Percentiles rank a stretch among this genome's conserved stretches.
Evolutionary conservation across 2,888 invertebrate genomes (phyloP).

Genomic region (Dryococelus australis): DNA sequence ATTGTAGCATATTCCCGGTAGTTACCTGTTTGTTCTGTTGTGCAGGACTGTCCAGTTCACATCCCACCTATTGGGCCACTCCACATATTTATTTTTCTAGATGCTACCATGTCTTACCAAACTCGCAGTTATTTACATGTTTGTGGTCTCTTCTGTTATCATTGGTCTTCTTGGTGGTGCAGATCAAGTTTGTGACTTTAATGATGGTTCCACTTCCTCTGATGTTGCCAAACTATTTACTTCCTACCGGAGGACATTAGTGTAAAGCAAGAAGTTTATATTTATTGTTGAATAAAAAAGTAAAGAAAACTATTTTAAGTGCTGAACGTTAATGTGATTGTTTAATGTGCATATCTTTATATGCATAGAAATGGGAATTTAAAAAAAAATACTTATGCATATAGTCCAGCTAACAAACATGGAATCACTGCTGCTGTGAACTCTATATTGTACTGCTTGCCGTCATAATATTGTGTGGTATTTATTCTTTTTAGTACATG

Average conservation of each 20-base stretch:
- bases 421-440: not conserved
- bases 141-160: constrained; percentile 10
- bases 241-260: constrained; percentile 3
- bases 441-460: not conserved
- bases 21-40: not conserved
- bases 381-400: not conserved
- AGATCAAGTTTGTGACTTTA: constrained; percentile 1
- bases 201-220: not conserved
- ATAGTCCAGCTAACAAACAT: not conserved
- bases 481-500: not conserved
- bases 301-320: constrained; percentile 16
- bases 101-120: constrained; percentile 1
- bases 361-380: not conserved
- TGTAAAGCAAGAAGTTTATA: constrained; percentile 10
- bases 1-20: not conserved
- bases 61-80: not conserved
- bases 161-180: constrained; percentile 9
- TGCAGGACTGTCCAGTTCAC: not conserved
- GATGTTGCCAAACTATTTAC: constrained; percentile 16
- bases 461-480: not conserved
- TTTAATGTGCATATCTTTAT: constrained; percentile 16
- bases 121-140: not conserved
- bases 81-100: constrained; percentile 10
- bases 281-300: constrained; percentile 12
- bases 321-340: constrained; percentile 9